Conservation (phyloP, 1,140 invertebrate genomes). For the Dendrolimus kikuchii region DNA sequence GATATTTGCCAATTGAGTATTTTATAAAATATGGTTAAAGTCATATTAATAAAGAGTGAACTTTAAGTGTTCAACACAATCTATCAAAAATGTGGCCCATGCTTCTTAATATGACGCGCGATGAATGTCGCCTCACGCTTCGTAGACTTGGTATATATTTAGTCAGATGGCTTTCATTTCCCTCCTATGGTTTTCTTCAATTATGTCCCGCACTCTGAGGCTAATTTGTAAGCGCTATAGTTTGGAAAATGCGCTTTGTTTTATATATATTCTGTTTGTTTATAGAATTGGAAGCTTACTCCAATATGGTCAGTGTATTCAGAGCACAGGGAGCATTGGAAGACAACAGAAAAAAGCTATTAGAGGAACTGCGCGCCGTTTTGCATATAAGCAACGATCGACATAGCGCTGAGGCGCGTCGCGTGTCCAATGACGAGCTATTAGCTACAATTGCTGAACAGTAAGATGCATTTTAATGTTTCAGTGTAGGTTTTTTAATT, state of each 20-base stretch:
- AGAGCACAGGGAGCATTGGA: slow-evolving; percentile 92
- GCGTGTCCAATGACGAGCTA: slow-evolving; percentile 93
- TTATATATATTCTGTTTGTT: slow-evolving; percentile 37
- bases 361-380: slow-evolving; percentile 85
- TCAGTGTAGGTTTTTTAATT: slow-evolving; percentile 32
- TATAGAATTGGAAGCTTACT: slow-evolving; percentile 93
- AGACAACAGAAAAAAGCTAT: slow-evolving; percentile 86
- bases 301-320: slow-evolving; percentile 89
- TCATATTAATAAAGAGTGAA: slow-evolving; percentile 49
- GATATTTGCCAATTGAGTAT: slow-evolving; percentile 68
- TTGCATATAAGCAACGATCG: slow-evolving; percentile 92
- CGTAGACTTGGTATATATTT: slow-evolving; percentile 83
- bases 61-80: slow-evolving; percentile 40
- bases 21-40: slow-evolving; percentile 67
- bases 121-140: slow-evolving; percentile 90
- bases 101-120: slow-evolving; percentile 72
- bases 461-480: slow-evolving; percentile 73
- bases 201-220: slow-evolving; percentile 19
- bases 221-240: slow-evolving; percentile 18
- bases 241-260: slow-evolving; percentile 19
- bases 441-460: slow-evolving; percentile 89
- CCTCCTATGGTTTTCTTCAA: slow-evolving; percentile 63
- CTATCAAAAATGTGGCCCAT: slow-evolving; percentile 65
- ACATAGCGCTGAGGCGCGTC: slow-evolving; percentile 90
- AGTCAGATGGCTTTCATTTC: slow-evolving; percentile 69